Evolutionary conservation across 23 tunicate species (phyloP), one percentile per base, ranked within the genome.

Genomic region (Aplidium turbinatum): DNA sequence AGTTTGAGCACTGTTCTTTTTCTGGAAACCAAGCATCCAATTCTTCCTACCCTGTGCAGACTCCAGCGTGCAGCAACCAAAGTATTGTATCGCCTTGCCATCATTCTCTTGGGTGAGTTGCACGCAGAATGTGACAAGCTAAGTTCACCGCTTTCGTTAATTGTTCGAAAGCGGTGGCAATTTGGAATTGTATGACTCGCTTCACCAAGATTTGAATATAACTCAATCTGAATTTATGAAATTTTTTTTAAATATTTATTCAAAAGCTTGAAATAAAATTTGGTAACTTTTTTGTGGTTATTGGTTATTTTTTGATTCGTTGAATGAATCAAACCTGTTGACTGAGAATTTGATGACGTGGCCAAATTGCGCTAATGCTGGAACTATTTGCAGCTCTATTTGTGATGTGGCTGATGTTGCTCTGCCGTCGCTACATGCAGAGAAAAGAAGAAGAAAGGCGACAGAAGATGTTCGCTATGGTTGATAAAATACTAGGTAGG

Each of bases 401-500:
- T 2, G 1, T 32, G 19, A 19, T 89, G 3, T 89, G 89, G 89
- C 31, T 83, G 40, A 62, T 69, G 25, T 36, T 82, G 22, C 35
- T 78, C 20, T 82, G 63, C 38, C 96, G 87, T 1, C 80, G 72
- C 31, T 82, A 78, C 35, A 58, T 69, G n/a, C 36, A 29, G 0
- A 48, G 81, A 38, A 89, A 82, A 70, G 56, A 31, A 11, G 65
- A 52, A 18, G 96, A 82, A 40, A 81, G 83, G 53, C 57, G 79
- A 35, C 84, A 89, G 52, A 45, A 46, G 35, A 89, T 89, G 96
- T 89, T 70, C 53, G 70, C 50, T 4, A 16, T 89, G 61, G 85
- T 89, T 1, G 82, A 81, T 39, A 82, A 89, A 54, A 83, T 89
- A 32, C 39, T 89, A 9, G 96, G 96, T 83, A 50, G 1, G 72